Evolutionary conservation across 2,113 vertebrate genomes (phyloP).

Genomic region (Dendropsophus ebraccatus): DNA sequence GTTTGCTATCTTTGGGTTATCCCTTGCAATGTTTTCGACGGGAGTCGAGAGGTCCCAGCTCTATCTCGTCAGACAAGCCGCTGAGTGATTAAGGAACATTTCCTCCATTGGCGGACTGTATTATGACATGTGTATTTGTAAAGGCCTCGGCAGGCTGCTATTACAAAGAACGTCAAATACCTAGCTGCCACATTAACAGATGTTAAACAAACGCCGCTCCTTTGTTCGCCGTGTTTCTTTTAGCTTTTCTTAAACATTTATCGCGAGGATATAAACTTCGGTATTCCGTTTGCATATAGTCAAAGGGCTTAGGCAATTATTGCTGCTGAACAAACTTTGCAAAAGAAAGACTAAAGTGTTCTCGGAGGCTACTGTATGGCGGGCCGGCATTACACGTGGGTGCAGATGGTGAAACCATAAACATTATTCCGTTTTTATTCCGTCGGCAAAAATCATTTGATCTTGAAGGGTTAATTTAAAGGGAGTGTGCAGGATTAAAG

Average conservation of each 20-base stretch:
- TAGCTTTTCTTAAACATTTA: conserved; percentile 55
- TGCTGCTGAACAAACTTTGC: conserved; percentile 18
- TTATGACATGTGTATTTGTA: conserved; percentile 58
- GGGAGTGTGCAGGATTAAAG: no score
- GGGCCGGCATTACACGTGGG: neutral
- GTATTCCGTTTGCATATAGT: conserved; percentile 53
- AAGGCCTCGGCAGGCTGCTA: conserved; percentile 29
- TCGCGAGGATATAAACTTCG: conserved; percentile 50
- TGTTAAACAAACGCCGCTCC: conserved; percentile 52
- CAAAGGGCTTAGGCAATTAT: conserved; percentile 42
- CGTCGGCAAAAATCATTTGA: neutral
- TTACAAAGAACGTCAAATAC: conserved; percentile 48
- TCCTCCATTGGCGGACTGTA: conserved; percentile 18
- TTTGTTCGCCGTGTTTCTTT: conserved; percentile 44
- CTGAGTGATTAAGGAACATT: conserved; percentile 52
- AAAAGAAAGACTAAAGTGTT: conserved; percentile 20
- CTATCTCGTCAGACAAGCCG: conserved; percentile 24
- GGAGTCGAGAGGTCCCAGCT: conserved; percentile 5
- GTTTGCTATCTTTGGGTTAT: conserved; percentile 52
- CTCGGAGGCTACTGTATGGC: conserved; percentile 19
- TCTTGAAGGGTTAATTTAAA: neutral
- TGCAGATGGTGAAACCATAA: neutral
- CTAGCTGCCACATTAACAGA: conserved; percentile 53
- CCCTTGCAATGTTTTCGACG: conserved; percentile 2
- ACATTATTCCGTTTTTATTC: neutral